phyloP scores from a whole-genome alignment of 2,113 vertebrate genomes.

The Pyxicephalus adspersus region DNA sequence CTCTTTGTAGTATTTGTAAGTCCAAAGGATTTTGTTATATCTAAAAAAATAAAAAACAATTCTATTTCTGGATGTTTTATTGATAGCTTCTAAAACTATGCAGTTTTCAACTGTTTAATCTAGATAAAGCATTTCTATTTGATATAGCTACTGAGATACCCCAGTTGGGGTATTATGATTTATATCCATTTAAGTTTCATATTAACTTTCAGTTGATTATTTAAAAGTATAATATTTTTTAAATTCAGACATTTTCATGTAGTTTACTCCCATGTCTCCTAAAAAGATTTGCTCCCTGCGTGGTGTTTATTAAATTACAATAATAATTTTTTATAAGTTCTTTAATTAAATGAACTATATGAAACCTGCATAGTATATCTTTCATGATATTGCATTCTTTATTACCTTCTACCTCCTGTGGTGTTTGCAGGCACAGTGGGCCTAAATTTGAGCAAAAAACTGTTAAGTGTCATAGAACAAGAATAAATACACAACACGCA shows the following conservation, averaged over 20 bases:
- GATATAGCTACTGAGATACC: too few species aligned
- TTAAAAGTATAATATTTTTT: not conserved
- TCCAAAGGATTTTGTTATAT: too few species aligned
- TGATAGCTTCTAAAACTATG: too few species aligned
- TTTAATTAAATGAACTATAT: conserved; percentile 11
- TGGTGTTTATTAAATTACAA: not conserved
- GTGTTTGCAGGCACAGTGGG: conserved; percentile 58
- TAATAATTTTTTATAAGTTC: not conserved
- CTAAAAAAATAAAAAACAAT: too few species aligned
- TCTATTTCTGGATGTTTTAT: too few species aligned
- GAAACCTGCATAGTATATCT: conserved; percentile 5
- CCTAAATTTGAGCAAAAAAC: conserved; percentile 11
- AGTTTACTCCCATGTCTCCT: not conserved
- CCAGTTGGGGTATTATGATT: too few species aligned
- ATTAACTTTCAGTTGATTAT: not conserved
- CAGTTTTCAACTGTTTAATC: too few species aligned
- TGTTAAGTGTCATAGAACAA: conserved; percentile 39
- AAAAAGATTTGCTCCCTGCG: not conserved
- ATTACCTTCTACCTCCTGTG: conserved; percentile 6
- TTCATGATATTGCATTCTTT: conserved; percentile 1
- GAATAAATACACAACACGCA: conserved; percentile 38
- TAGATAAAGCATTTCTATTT: too few species aligned
- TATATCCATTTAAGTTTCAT: not conserved
- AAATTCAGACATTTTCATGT: not conserved
- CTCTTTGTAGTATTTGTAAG: too few species aligned